phyloP scores from a whole-genome alignment of 2,888 invertebrate genomes.

The Lypha dubia region DNA sequence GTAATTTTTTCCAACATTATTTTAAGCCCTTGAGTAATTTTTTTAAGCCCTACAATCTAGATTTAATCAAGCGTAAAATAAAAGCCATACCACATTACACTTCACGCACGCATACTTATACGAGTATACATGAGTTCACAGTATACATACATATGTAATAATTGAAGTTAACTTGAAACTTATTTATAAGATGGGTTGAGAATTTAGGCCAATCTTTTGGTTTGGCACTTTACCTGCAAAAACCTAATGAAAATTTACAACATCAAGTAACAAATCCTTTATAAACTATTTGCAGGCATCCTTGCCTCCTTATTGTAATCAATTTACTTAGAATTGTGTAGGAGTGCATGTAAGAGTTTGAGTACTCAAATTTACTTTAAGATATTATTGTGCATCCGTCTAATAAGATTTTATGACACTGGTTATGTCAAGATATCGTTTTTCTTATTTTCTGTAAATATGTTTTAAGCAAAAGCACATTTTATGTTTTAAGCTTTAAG shows the following conservation, averaged over 20 bases:
- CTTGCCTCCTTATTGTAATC: slow-evolving; percentile 7
- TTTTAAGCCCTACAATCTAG: slow-evolving; percentile 44
- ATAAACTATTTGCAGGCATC: slow-evolving; percentile 46
- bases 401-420: slow-evolving; percentile 50
- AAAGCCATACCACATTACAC: slow-evolving; percentile 47
- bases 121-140: too few species aligned
- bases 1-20: slow-evolving; percentile 28
- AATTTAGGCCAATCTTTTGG: neutral
- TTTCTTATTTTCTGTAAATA: neutral
- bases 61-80: slow-evolving; percentile 52
- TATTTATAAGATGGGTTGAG: slow-evolving; percentile 10
- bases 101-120: neutral
- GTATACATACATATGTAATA: too few species aligned
- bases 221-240: neutral
- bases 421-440: neutral
- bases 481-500: slow-evolving; percentile 6
- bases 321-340: slow-evolving; percentile 1
- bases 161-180: slow-evolving; percentile 25
- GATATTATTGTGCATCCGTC: slow-evolving; percentile 53
- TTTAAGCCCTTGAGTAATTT: slow-evolving; percentile 5
- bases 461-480: slow-evolving; percentile 44
- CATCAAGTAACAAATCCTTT: slow-evolving; percentile 47
- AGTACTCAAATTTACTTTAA: slow-evolving; percentile 7
- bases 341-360: neutral
- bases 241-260: slow-evolving; percentile 65